Evolutionary conservation across 1,140 invertebrate species (phyloP).

Genomic region (Bombus huntii): DNA sequence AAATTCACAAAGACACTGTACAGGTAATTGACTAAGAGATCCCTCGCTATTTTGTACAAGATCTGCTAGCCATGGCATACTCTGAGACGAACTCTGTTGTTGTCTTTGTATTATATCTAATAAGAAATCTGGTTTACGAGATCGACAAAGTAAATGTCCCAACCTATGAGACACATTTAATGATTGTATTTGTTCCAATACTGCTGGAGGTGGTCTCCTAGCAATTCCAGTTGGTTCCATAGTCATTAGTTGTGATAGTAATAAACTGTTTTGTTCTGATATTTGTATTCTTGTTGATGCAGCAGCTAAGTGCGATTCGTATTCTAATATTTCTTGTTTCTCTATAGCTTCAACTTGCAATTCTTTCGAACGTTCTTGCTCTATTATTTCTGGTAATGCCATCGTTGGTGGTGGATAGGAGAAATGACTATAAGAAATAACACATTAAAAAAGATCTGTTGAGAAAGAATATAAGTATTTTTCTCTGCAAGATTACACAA

Average conservation of each 20-base stretch:
- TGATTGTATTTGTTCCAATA: conserved; percentile 92
- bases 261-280: conserved; percentile 93
- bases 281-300: conserved; percentile 93
- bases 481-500: background rate
- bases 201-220: conserved; percentile 88
- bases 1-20: conserved; percentile 98
- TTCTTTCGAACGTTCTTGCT: conserved; percentile 86
- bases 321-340: conserved; percentile 93
- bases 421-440: conserved; percentile 84
- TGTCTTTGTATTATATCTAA: conserved; percentile 95
- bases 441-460: conserved; percentile 20
- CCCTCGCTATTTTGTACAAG: conserved; percentile 96
- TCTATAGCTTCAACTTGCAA: conserved; percentile 88
- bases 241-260: conserved; percentile 89
- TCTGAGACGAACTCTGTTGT: conserved; percentile 90
- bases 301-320: conserved; percentile 96
- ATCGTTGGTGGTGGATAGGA: conserved; percentile 90
- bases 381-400: conserved; percentile 84
- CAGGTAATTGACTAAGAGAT: conserved; percentile 93
- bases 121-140: conserved; percentile 95
- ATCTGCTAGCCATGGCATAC: conserved; percentile 98
- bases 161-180: conserved; percentile 91
- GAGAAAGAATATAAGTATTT: background rate
- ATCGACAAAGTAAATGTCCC: conserved; percentile 95
- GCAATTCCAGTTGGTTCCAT: conserved; percentile 93